phyloP scores from a whole-genome alignment of 2,797 vertebrate genomes.

The Poeciliopsis paucimaculata region DNA sequence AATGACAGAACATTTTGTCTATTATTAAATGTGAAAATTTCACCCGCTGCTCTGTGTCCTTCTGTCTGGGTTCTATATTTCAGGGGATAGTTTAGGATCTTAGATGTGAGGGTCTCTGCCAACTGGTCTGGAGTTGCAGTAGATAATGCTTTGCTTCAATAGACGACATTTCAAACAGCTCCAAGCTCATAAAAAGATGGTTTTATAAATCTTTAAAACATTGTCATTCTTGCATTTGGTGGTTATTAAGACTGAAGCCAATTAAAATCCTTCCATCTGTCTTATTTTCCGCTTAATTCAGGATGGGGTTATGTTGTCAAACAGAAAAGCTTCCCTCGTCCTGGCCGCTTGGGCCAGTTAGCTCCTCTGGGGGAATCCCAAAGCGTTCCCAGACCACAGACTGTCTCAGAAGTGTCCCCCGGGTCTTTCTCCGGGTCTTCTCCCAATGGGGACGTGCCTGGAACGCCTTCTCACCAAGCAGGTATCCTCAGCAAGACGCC shows the following conservation, averaged over 20 bases:
- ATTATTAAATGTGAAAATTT: constrained; percentile 90
- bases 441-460: neutral
- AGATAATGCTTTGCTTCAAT: neutral
- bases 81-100: neutral
- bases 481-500: neutral
- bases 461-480: too few relatives aligned
- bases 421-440: neutral
- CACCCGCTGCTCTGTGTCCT: constrained; percentile 32
- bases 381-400: neutral
- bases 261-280: neutral
- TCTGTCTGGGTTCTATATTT: neutral
- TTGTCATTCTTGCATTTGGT: neutral
- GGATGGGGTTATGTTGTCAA: neutral
- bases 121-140: neutral
- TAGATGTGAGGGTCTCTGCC: neutral
- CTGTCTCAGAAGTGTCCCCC: too few relatives aligned
- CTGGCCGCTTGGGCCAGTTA: too few relatives aligned
- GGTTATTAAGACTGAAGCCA: neutral
- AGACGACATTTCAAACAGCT: neutral
- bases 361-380: neutral
- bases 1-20: constrained; percentile 90
- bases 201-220: neutral
- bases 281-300: neutral
- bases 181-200: neutral
- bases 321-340: neutral